Conservation (phyloP, 2,797 vertebrate species). For the Semotilus atromaculatus region DNA sequence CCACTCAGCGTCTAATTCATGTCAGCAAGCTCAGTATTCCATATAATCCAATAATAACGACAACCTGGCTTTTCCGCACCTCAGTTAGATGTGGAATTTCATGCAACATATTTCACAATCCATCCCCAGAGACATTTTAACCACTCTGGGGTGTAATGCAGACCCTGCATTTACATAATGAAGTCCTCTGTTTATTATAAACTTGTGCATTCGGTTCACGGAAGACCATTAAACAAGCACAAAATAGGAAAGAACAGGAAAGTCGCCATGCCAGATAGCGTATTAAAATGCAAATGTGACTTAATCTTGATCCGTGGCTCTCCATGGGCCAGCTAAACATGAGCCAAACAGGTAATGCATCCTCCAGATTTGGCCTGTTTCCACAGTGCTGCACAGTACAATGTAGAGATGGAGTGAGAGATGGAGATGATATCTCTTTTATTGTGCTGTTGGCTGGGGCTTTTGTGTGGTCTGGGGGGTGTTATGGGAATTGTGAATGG, state of each 20-base stretch:
- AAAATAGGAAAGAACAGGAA: constrained; percentile 72
- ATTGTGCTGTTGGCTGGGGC: constrained; percentile 64
- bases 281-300: constrained; percentile 78
- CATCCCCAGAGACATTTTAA: constrained; percentile 66
- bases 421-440: constrained; percentile 71
- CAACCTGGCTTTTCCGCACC: constrained; percentile 30
- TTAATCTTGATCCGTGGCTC: constrained; percentile 66
- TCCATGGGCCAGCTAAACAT: constrained; percentile 62
- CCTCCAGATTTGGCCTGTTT: constrained; percentile 57
- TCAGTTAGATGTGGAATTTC: constrained; percentile 60
- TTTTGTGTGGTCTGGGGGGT: constrained; percentile 63
- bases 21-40: constrained; percentile 39
- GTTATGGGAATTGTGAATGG: constrained; percentile 39
- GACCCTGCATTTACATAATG: constrained; percentile 75
- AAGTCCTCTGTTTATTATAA: constrained; percentile 79
- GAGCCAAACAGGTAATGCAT: constrained; percentile 69
- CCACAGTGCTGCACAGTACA: constrained; percentile 37
- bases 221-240: constrained; percentile 78
- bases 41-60: constrained; percentile 56
- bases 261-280: constrained; percentile 63
- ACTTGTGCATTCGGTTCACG: constrained; percentile 72
- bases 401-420: constrained; percentile 53
- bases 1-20: constrained; percentile 47
- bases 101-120: constrained; percentile 64
- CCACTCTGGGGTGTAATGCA: constrained; percentile 61